Conservation (phyloP, 2,888 invertebrate genomes). For the Calameuta filiformis region DNA sequence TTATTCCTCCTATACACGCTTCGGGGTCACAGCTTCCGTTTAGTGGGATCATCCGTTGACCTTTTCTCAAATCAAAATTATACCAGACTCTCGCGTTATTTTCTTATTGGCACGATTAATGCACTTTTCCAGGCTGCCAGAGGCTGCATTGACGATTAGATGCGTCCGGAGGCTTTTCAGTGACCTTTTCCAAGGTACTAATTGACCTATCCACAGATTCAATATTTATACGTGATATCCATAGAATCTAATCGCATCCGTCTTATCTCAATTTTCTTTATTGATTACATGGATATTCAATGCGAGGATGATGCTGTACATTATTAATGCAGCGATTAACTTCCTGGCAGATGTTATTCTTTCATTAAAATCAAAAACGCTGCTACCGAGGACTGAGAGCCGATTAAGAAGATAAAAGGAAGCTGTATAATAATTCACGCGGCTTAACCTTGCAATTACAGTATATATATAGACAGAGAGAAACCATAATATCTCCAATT, state of each 20-base stretch:
- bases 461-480: too few species aligned
- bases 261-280: neutral
- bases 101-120: neutral
- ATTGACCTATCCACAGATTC: neutral
- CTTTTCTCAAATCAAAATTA: neutral
- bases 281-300: neutral
- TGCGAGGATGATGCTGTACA: neutral
- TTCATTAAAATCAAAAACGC: neutral
- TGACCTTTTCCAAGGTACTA: neutral
- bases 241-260: neutral
- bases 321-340: neutral
- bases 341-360: neutral
- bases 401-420: neutral
- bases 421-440: neutral
- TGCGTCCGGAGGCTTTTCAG: neutral
- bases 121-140: neutral
- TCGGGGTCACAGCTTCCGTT: neutral
- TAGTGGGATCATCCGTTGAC: neutral
- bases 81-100: neutral
- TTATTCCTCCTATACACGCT: neutral
- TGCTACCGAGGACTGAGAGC: neutral
- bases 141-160: neutral
- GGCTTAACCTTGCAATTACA: neutral
- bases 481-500: too few species aligned
- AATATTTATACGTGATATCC: neutral